Evolutionary conservation across 2,888 invertebrate genomes (phyloP).

Genomic region (Nezara viridula): DNA sequence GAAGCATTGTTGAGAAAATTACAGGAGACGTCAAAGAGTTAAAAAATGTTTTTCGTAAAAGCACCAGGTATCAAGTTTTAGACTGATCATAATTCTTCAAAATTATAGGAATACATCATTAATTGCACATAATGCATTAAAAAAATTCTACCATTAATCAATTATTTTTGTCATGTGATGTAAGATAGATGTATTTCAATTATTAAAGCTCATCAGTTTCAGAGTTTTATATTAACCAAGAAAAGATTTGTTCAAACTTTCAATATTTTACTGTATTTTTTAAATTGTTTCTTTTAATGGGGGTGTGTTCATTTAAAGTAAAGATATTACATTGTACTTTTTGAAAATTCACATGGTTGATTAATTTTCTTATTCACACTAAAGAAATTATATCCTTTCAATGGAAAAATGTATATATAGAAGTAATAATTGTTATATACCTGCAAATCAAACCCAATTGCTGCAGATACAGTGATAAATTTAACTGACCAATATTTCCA

Average conservation of each 20-base stretch:
- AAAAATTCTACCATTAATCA: background rate
- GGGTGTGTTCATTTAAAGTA: too few species aligned
- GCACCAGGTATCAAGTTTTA: conserved; percentile 67
- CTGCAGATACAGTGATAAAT: background rate
- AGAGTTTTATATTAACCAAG: background rate
- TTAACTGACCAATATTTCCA: background rate
- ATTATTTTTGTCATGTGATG: background rate
- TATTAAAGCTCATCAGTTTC: background rate
- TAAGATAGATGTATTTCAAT: background rate
- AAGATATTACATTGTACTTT: too few species aligned
- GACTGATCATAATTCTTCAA: background rate
- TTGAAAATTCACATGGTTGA: too few species aligned
- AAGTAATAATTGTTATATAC: background rate
- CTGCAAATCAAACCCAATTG: background rate
- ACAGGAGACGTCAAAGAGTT: conserved; percentile 86
- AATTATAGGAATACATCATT: background rate
- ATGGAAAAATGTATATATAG: background rate
- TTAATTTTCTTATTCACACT: too few species aligned
- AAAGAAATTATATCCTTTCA: too few species aligned
- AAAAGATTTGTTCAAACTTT: too few species aligned
- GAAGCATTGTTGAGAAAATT: conserved; percentile 85
- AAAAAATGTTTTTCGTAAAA: conserved; percentile 74
- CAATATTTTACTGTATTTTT: too few species aligned
- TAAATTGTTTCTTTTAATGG: too few species aligned
- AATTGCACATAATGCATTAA: background rate